Evolutionary conservation across 2,113 vertebrate species (phyloP).

Genomic region (Rattus norvegicus): GRCr8 NC_086028.1:53377501-53378000

Average conservation of each 20-base stretch:
- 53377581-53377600: not conserved
- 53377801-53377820: not conserved
- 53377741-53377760: not conserved
- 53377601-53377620: not conserved
- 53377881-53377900: not conserved
- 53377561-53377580: constrained; percentile 1
- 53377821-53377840: not conserved
- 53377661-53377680: not conserved
- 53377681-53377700: not conserved
- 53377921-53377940: not conserved
- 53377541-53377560: not conserved
- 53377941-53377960: constrained; percentile 11
- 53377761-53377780: not conserved
- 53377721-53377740: not conserved
- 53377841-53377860: not conserved
- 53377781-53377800: not conserved
- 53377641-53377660: not conserved
- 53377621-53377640: not conserved
- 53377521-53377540: not conserved
- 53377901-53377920: not conserved
- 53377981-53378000: not conserved
- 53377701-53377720: not conserved
- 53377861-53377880: not conserved
- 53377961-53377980: not conserved
- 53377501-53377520: not conserved